phyloP scores from a whole-genome alignment of 1,140 invertebrate species.

The Anthonomus grandis region DNA sequence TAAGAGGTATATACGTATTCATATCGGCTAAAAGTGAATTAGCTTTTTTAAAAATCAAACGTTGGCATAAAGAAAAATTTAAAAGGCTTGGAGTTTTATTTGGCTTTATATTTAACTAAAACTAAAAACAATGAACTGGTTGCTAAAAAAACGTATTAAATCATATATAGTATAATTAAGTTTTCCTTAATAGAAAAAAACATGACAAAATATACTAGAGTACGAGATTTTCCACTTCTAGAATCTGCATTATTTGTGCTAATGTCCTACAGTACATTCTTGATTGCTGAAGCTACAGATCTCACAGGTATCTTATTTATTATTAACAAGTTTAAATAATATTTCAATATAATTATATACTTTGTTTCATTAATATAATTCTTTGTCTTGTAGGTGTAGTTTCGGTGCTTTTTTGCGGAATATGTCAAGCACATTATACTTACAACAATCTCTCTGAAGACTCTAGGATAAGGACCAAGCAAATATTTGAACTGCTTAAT shows the following conservation, averaged over 20 bases:
- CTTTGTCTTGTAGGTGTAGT: conserved; percentile 72
- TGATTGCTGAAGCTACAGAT: conserved; percentile 92
- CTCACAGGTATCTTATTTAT: conserved; percentile 70
- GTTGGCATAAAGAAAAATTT: too few species aligned
- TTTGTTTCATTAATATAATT: background rate
- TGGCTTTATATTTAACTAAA: too few species aligned
- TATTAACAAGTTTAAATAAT: background rate
- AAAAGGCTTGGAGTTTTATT: too few species aligned
- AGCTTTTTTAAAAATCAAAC: too few species aligned
- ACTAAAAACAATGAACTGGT: too few species aligned
- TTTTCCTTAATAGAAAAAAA: conserved; percentile 52
- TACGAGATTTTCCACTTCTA: conserved; percentile 91
- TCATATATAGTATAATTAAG: background rate
- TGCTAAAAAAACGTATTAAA: background rate
- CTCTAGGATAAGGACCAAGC: conserved; percentile 88
- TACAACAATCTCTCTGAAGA: conserved; percentile 93
- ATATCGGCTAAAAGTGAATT: too few species aligned
- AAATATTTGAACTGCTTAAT: conserved; percentile 92
- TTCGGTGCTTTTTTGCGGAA: conserved; percentile 96
- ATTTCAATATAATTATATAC: background rate
- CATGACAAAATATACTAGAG: conserved; percentile 94
- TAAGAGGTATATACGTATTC: too few species aligned
- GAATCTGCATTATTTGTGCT: conserved; percentile 95
- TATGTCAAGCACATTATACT: conserved; percentile 98
- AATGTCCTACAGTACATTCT: conserved; percentile 96